Percentiles rank a stretch among this genome's conserved stretches.
Evolutionary conservation across 2,888 invertebrate species (phyloP).

Genomic region (Himalopsyche anomala): DNA sequence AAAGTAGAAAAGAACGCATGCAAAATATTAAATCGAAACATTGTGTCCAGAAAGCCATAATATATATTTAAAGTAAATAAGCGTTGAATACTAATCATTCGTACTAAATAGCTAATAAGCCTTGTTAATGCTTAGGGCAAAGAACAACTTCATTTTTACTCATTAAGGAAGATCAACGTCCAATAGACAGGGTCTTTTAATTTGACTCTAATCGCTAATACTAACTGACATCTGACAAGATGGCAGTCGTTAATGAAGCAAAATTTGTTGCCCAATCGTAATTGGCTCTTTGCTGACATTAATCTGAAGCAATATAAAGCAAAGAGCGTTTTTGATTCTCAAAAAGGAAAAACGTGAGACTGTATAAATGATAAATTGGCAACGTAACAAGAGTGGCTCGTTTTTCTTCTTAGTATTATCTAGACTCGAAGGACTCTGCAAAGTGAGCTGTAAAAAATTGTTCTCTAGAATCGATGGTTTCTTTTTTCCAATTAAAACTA

Average conservation of each 20-base stretch:
- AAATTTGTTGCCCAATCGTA: conserved; percentile 43
- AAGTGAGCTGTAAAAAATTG: neutral
- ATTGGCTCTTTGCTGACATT: conserved; percentile 42
- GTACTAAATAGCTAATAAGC: neutral
- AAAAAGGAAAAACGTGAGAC: conserved; percentile 19
- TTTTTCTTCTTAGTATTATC: neutral
- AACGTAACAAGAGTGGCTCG: neutral
- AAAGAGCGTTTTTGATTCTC: conserved; percentile 28
- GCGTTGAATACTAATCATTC: too few relatives aligned
- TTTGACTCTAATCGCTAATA: conserved; percentile 47
- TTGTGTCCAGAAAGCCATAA: too few relatives aligned
- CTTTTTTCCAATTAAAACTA: too few relatives aligned
- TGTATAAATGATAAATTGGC: conserved; percentile 42
- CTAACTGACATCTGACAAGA: conserved; percentile 46
- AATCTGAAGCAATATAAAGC: conserved; percentile 38
- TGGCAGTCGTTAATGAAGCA: conserved; percentile 43
- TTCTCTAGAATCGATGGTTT: neutral
- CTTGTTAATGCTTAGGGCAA: neutral
- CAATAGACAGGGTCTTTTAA: conserved; percentile 45
- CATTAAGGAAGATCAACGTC: conserved; percentile 39
- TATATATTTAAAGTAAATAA: too few relatives aligned
- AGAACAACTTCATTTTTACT: conserved; percentile 40
- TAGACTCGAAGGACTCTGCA: neutral
- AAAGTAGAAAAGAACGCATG: too few relatives aligned
- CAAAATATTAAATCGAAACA: too few relatives aligned